Evolutionary conservation across 2,888 invertebrate genomes (phyloP), one percentile per base, ranked within the genome.

Genomic region (Drosophila recens): DNA sequence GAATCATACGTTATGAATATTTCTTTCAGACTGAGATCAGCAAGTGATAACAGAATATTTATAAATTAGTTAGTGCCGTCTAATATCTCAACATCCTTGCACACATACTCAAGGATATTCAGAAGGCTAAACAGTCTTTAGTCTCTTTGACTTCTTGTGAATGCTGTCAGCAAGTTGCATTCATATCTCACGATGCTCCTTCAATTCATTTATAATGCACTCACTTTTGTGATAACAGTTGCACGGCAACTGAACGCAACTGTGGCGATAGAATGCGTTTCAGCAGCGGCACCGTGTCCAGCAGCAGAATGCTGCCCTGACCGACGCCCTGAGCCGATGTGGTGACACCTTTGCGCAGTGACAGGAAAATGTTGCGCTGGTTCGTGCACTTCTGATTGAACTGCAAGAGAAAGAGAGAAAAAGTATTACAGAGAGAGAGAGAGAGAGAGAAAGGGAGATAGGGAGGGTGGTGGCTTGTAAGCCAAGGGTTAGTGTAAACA

Each of bases 221-320:
- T 80, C 73, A 93, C 92, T 91, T 93, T 42, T 90, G 89, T 0
- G 92, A 91, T 49, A 93, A 67, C 56, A 93, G 77, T 64, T 93
- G 92, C 51, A 91, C 75, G 8, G 93, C 92, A 52, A 97, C 97
- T 0, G 97, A 96, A 54, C 97, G 93, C 45, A 98, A 93, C 20
- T 93, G 93, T 0, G 98, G 98, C 57, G 95, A 94, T 51, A 98
- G 93, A 56, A 98, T 94, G 63, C 95, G 94, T 3, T 96, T 94
- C 51, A 98, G 90, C 40, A 95, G 91, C 0, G 98, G 97, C 61
- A 97, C 90, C 0, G 96, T 92, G 82, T 98, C 97, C 42, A 96
- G 90, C 34, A 95, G 92, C n/a, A 97, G 90, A 0, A 93, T 92
- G 0, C 86, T 77, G 36, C 93, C 93, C 72, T 90, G 88, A 8